Base-by-base conservation (phyloP, 2,113 vertebrate species). In the Jacana jacana region DNA sequence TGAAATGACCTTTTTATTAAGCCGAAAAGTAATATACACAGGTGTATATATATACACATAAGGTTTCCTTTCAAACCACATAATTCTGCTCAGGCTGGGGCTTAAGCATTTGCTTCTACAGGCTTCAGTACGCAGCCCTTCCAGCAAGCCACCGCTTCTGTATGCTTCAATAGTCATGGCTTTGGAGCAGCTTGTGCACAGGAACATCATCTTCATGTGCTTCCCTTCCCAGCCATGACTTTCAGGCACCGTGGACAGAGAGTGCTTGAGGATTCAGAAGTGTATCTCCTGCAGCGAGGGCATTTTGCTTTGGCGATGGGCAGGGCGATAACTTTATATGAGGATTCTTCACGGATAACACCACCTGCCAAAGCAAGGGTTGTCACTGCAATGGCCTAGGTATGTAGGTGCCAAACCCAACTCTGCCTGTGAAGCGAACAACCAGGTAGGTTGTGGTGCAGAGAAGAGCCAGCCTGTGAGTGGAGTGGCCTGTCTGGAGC, bases 221-320 rank as follows among this genome's bases (percentile, higher is more conserved):
- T 46, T 19, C 46, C 46, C 46, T 46, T 19, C 20, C 46, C 46
- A 46, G 46, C 46, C 46, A 46, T 46, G 46, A 46, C 46, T 46
- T 46, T 46, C 19, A 98, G 97, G 94, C 99, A 99, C 14, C 99
- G 99, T 1, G 98, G 97, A 89, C 99, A 99, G 22, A 98, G 98
- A 35, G 98, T 96, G 28, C 98, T 98, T 2, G 97, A 35, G 8
- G 98, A 98, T 20, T 46, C 46, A 46, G 46, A 46, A 46, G 46
- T 46, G 46, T 46, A 46, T 46, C 46, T 46, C 46, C 46, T 46
- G 46, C 46, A 46, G 46, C 44, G 46, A 46, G 46, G 46, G 46
- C 46, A 46, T 46, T 46, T 46, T 11, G 97, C 97, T 84, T 98
- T 98, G 58, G 98, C 96, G 30, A 98, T 90, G 9, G 98, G 98